Conservation (phyloP, 2,113 vertebrate genomes). For the Emydura subglobosa region DNA sequence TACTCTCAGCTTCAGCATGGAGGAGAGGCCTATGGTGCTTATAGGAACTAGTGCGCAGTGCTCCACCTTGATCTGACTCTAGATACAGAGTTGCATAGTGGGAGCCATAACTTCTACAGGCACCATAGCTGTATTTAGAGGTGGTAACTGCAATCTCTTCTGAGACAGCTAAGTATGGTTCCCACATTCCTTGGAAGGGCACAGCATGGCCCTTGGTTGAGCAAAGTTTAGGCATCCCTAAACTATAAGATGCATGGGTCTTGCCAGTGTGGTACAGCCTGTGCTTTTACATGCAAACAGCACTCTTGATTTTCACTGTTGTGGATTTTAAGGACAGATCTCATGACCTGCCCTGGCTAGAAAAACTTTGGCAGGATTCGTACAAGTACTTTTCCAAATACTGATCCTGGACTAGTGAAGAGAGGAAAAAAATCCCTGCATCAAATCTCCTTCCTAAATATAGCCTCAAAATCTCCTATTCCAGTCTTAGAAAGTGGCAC, state of each 20-base stretch:
- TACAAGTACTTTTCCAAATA: accelerated
- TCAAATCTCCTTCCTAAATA: conserved; percentile 23
- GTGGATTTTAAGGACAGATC: accelerated
- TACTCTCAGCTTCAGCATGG: neutral
- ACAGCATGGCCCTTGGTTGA: neutral
- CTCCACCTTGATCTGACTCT: neutral
- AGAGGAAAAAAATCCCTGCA: neutral
- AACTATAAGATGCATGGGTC: neutral
- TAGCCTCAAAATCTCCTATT: neutral
- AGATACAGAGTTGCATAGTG: accelerated
- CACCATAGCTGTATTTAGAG: neutral
- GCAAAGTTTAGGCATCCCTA: neutral
- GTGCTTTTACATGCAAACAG: accelerated
- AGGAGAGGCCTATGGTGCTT: accelerated
- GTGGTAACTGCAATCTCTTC: neutral
- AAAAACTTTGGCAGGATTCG: accelerated
- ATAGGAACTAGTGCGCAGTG: accelerated
- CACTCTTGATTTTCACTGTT: neutral
- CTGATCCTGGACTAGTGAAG: accelerated
- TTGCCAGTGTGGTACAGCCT: accelerated
- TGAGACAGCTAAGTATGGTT: neutral
- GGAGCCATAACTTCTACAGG: neutral
- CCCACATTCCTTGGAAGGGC: neutral
- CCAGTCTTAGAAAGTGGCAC: neutral
- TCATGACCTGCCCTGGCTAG: neutral